These are phyloP conservation scores for Perodicticus potto DNA, from an alignment of 2,797 vertebrate species.

Conservation along the genomic window DNA sequence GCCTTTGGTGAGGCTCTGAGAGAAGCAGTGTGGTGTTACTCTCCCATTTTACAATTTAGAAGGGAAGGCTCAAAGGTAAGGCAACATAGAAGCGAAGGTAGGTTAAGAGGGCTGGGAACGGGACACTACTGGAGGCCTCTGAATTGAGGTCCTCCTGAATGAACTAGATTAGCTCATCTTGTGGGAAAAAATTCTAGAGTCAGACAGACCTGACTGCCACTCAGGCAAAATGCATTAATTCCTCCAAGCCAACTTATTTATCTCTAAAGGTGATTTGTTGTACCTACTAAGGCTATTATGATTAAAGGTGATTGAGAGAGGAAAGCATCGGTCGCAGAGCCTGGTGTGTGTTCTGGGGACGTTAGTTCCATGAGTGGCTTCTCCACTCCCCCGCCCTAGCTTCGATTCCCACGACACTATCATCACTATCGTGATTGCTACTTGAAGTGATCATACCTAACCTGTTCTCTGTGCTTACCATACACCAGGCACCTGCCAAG, in stretches of 20 bases:
- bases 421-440: background rate
- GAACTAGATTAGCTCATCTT: background rate
- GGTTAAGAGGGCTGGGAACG: background rate
- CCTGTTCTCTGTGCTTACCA: background rate
- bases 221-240: background rate
- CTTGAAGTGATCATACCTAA: background rate
- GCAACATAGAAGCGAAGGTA: background rate
- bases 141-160: background rate
- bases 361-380: background rate
- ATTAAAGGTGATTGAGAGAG: background rate
- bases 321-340: background rate
- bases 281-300: background rate
- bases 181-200: background rate
- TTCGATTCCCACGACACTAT: background rate
- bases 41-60: background rate
- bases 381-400: no score
- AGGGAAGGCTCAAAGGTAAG: background rate
- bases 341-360: background rate
- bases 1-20: background rate
- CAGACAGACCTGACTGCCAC: background rate
- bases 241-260: conserved; percentile 4
- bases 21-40: background rate
- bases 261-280: conserved; percentile 18
- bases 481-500: background rate
- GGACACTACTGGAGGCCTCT: background rate